Evolutionary conservation across 2,797 vertebrate genomes (phyloP).

Genomic region (Telmatherina bonti): DNA sequence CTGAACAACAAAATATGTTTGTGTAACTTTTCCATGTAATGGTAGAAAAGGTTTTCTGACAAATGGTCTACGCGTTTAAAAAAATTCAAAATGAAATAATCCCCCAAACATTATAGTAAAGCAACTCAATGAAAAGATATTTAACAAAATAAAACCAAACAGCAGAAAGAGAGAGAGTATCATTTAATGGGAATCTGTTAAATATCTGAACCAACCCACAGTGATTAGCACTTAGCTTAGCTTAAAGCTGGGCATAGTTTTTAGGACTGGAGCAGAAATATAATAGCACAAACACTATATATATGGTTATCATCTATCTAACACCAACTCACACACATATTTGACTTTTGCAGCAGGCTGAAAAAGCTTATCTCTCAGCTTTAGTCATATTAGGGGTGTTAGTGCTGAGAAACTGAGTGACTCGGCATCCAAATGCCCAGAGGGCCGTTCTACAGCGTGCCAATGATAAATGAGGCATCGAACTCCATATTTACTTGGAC

Average conservation of each 20-base stretch:
- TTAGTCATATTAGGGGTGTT: slow-evolving; percentile 41
- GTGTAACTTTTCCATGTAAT: too few species aligned
- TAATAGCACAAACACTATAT: slow-evolving; percentile 67
- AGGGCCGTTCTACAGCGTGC: slow-evolving; percentile 47
- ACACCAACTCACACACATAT: slow-evolving; percentile 68
- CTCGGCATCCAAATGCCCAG: slow-evolving; percentile 45
- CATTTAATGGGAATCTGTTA: too few species aligned
- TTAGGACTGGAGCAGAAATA: slow-evolving; percentile 46
- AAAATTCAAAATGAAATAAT: too few species aligned
- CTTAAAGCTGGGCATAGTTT: slow-evolving; percentile 39
- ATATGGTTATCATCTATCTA: slow-evolving; percentile 80
- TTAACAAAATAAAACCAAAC: not conserved
- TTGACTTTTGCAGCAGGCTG: slow-evolving; percentile 68
- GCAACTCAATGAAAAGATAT: not conserved
- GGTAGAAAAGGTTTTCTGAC: not conserved
- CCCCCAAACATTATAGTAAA: too few species aligned
- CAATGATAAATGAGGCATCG: slow-evolving; percentile 69
- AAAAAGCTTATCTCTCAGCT: slow-evolving; percentile 75
- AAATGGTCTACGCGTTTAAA: not conserved
- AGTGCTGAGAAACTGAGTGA: slow-evolving; percentile 65
- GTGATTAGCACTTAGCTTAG: not conserved
- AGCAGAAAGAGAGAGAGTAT: not conserved
- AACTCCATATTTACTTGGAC: slow-evolving; percentile 73
- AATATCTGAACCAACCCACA: not conserved
- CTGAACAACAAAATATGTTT: too few species aligned